Evolutionary conservation across 2,113 vertebrate species (phyloP), one percentile per base, ranked within the genome.

Genomic region (Sebastes fasciatus): DNA sequence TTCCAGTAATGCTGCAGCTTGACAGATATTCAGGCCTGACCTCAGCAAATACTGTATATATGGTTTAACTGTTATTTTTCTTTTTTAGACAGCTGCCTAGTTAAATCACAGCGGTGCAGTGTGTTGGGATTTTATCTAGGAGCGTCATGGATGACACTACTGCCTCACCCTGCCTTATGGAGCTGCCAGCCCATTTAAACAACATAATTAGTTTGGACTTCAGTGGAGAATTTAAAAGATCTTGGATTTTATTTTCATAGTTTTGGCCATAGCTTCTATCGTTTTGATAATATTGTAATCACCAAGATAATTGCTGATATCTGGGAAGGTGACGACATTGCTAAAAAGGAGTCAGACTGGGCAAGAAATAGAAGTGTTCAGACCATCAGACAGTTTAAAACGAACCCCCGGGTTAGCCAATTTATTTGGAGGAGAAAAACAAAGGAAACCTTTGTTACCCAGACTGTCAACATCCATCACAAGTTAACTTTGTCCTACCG

Each of bases 171-270:
- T 52, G 55, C 49, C 43, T 74, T 62, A 72, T 55, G 67, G 26
- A 34, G 26, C 9, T 72, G 57, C 60, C 26, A 67, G 43, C 48
- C 16, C 11, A 43, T 83, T 87, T 67, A 77, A 73, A 79, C 11
- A 0, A 54, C 54, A 16, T 74, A 48, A 83, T 80, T 75, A 62
- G 13, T 49, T 76, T 61, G 26, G 26, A 34, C 26, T 34, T 34
- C 26, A 34, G 26, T 34, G 26, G 55, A 57, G 49, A 70, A 16
- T 70, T 71, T 40, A 13, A 34, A 34, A 34, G 26, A 34, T 4
- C 26, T 34, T 34, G 3, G 49, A 62, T 65, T 48, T 66, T 54
- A 8, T 72, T 66, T 40, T 69, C 19, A 57, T 48, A 52, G 65
- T 68, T 73, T 1, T 67, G 8, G 52, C 13, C 2, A 19, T 63